These are phyloP conservation scores for Lomographa bimaculata DNA, from an alignment of 2,888 invertebrate genomes.

Conservation along the genomic window DNA sequence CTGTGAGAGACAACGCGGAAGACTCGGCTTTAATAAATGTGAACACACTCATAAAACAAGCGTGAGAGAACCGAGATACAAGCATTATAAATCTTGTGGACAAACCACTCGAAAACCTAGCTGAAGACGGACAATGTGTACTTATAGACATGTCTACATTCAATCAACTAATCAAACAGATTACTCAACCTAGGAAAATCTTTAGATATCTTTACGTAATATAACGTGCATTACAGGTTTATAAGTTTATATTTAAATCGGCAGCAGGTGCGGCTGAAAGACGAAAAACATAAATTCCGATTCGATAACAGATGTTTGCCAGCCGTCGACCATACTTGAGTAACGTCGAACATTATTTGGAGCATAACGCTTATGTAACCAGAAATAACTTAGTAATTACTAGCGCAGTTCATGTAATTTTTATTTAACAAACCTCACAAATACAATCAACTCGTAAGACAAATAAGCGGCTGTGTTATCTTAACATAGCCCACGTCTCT, in stretches of 20 bases:
- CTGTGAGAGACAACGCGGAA: constrained; percentile 59
- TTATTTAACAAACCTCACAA: constrained; percentile 41
- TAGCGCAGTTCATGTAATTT: constrained; percentile 41
- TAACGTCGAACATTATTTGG: constrained; percentile 59
- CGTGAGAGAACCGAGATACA: constrained; percentile 61
- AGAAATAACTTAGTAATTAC: constrained; percentile 51
- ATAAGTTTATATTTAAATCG: constrained; percentile 59
- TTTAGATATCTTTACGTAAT: constrained; percentile 36
- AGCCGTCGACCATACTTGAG: constrained; percentile 62
- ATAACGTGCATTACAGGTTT: constrained; percentile 38
- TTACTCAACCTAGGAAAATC: constrained; percentile 48
- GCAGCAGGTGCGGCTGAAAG: constrained; percentile 72
- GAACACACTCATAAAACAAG: constrained; percentile 41
- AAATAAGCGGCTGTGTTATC: constrained; percentile 66
- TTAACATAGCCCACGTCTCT: constrained; percentile 65
- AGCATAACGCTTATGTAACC: constrained; percentile 63
- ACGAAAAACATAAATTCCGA: constrained; percentile 73
- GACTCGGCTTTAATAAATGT: constrained; percentile 40
- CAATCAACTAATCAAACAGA: constrained; percentile 63
- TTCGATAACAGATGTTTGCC: constrained; percentile 78
- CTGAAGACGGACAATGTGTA: constrained; percentile 51
- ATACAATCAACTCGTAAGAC: constrained; percentile 56
- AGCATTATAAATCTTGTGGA: constrained; percentile 61
- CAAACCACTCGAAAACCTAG: constrained; percentile 60
- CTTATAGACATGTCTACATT: constrained; percentile 55